A percentile compares a stretch with the other conserved stretches of the same genome.
These are phyloP conservation scores for Caenorhabditis latens DNA, from an alignment of 1,140 invertebrate genomes.

Conservation along the genomic window DNA sequence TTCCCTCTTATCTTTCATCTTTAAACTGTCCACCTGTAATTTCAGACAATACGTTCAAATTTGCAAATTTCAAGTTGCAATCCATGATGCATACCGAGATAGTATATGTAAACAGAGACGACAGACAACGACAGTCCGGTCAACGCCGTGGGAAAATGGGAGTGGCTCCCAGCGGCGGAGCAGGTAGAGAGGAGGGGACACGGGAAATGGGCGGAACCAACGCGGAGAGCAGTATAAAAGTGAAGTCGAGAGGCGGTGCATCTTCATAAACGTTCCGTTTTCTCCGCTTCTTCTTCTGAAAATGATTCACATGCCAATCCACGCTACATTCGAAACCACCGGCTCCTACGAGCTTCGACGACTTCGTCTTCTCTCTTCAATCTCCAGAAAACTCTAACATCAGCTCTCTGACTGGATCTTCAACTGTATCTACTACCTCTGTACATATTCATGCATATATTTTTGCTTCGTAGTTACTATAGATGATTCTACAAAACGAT, in stretches of 20 bases:
- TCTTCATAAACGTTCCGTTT: slow-evolving; percentile 21
- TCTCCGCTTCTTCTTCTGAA: not conserved
- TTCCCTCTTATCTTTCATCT: slow-evolving; percentile 16
- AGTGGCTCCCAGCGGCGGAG: slow-evolving; percentile 18
- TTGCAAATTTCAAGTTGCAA: slow-evolving; percentile 21
- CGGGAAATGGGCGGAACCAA: not conserved
- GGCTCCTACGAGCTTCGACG: slow-evolving; percentile 29
- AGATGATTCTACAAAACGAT: not conserved
- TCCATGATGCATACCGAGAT: slow-evolving; percentile 18
- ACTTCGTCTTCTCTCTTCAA: not conserved
- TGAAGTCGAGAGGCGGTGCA: not conserved
- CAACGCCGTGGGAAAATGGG: slow-evolving; percentile 39
- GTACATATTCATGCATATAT: slow-evolving; percentile 18
- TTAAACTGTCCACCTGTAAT: slow-evolving; percentile 15
- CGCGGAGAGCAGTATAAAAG: slow-evolving; percentile 33
- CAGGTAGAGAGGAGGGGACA: not conserved
- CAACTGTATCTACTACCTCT: slow-evolving; percentile 11
- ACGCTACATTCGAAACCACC: slow-evolving; percentile 30
- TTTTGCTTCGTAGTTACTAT: slow-evolving; percentile 12
- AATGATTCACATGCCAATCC: slow-evolving; percentile 29
- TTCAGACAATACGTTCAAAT: not conserved
- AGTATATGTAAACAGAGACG: slow-evolving; percentile 13
- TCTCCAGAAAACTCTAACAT: not conserved
- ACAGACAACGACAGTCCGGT: slow-evolving; percentile 31
- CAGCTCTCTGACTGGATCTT: not conserved